Conservation (phyloP, 2,888 invertebrate genomes). For the Hypomecis punctinalis region DNA sequence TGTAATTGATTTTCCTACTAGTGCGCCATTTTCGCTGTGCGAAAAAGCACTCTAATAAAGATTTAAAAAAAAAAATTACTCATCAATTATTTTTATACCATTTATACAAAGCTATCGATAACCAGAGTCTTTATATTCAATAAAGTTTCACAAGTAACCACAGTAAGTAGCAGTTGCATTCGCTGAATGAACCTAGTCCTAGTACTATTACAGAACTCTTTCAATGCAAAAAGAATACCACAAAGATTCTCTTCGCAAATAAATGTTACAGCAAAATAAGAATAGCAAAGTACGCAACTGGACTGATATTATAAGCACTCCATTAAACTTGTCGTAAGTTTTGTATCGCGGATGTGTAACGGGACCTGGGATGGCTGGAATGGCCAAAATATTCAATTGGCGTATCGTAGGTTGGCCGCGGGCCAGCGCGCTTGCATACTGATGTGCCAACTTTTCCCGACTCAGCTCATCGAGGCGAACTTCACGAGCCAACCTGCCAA, state of each 20-base stretch:
- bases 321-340: conserved; percentile 71
- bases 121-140: too few species aligned
- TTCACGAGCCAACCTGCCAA: conserved; percentile 70
- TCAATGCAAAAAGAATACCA: too few species aligned
- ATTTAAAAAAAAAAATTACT: too few species aligned
- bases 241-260: conserved; percentile 30
- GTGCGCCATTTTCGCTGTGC: too few species aligned
- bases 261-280: conserved; percentile 34
- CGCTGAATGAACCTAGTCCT: too few species aligned
- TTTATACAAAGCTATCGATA: too few species aligned
- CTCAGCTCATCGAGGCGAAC: conserved; percentile 70
- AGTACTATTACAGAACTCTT: too few species aligned
- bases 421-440: conserved; percentile 76
- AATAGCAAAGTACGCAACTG: conserved; percentile 45
- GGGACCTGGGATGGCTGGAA: conserved; percentile 59
- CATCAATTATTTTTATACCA: too few species aligned
- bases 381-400: conserved; percentile 80
- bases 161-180: too few species aligned
- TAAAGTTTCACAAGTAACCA: too few species aligned
- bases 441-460: conserved; percentile 77
- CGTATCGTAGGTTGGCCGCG: conserved; percentile 74
- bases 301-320: conserved; percentile 61
- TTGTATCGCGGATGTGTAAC: conserved; percentile 68
- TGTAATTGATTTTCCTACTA: too few species aligned
- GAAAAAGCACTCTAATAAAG: too few species aligned